A percentile compares a stretch with the other conserved stretches of the same genome.
Evolutionary conservation across 35 echinoderm and acorn worm species (phyloP).

Genomic region (Ophioderma brevispina): DNA sequence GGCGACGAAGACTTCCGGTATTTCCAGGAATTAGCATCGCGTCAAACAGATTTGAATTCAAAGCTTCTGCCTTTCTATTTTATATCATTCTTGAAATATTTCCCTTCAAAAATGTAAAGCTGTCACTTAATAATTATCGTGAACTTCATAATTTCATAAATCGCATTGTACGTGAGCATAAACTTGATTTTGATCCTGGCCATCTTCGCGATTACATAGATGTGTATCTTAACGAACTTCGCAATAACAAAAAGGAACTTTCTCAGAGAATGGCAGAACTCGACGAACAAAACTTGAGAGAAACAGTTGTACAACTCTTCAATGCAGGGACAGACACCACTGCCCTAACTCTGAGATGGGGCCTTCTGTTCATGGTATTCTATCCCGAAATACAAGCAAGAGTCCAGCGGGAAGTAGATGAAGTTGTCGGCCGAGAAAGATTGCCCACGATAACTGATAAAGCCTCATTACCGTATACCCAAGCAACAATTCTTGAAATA

Average conservation of each 20-base stretch:
- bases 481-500: conserved; percentile 53
- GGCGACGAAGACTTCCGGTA: background rate
- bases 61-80: background rate
- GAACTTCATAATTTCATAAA: conserved; percentile 25
- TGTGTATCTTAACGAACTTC: conserved; percentile 39
- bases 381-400: conserved; percentile 61
- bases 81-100: background rate
- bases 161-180: conserved; percentile 39
- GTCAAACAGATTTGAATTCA: background rate
- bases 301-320: conserved; percentile 49
- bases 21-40: background rate
- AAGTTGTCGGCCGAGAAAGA: conserved; percentile 53
- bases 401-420: conserved; percentile 42
- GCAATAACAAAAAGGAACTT: background rate
- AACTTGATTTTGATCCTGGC: conserved; percentile 18
- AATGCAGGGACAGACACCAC: conserved; percentile 75
- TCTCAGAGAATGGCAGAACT: background rate
- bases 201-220: conserved; percentile 53
- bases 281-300: conserved; percentile 35
- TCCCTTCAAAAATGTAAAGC: background rate
- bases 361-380: conserved; percentile 41
- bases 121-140: background rate
- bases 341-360: conserved; percentile 55
- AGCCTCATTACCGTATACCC: conserved; percentile 47
- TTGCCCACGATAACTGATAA: conserved; percentile 48